phyloP scores from a whole-genome alignment of 64 coral and sea anemone genomes.

The Montipora foliosa region DNA sequence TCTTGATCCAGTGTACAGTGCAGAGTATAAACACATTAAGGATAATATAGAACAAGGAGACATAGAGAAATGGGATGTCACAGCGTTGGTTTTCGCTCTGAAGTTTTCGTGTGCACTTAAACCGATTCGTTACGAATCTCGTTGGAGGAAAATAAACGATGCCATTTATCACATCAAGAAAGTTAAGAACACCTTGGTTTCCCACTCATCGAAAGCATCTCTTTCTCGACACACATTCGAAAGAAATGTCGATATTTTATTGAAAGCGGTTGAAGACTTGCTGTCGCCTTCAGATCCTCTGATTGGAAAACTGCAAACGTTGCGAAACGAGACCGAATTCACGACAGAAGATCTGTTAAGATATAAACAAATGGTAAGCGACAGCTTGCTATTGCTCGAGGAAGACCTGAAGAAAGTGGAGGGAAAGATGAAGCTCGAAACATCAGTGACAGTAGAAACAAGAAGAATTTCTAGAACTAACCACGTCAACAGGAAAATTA shows the following conservation, averaged over 20 bases:
- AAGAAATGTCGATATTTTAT: conserved; percentile 17
- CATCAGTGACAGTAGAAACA: not conserved
- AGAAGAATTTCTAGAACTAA: not conserved
- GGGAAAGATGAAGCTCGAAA: not conserved
- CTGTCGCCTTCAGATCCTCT: conserved; percentile 49
- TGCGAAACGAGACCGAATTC: conserved; percentile 56
- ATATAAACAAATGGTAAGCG: conserved; percentile 45
- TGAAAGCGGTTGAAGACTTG: conserved; percentile 43
- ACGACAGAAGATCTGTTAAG: conserved; percentile 12
- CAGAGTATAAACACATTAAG: conserved; percentile 23
- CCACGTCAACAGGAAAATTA: conserved; percentile 31
- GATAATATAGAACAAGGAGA: conserved; percentile 8
- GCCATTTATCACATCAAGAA: conserved; percentile 44
- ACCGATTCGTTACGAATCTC: not conserved
- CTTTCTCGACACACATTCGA: conserved; percentile 26
- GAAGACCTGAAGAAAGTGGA: conserved; percentile 53
- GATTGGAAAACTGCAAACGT: conserved; percentile 16
- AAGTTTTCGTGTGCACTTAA: conserved; percentile 4
- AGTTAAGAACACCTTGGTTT: conserved; percentile 37
- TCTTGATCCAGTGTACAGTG: conserved; percentile 22
- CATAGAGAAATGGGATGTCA: conserved; percentile 58
- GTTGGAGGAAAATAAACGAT: not conserved
- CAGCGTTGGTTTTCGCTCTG: conserved; percentile 40
- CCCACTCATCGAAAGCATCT: conserved; percentile 16
- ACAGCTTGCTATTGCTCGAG: conserved; percentile 27